These are phyloP conservation scores for Vireo altiloquus DNA, from an alignment of 2,113 vertebrate genomes.

Conservation along the genomic window DNA sequence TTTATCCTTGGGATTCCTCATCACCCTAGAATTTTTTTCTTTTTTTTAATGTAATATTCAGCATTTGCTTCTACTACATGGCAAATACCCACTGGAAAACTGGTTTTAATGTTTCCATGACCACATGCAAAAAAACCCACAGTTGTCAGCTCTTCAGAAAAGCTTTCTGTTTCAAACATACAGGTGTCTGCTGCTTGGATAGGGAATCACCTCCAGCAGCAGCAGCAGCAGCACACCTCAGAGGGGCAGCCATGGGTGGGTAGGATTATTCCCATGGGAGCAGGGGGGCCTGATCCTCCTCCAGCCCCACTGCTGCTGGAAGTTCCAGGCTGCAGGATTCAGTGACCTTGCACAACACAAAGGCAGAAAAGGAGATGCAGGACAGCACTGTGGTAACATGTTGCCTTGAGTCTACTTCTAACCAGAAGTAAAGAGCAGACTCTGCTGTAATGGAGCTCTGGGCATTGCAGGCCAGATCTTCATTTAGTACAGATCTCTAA, in stretches of 20 bases:
- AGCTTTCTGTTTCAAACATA: background rate
- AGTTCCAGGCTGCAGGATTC: background rate
- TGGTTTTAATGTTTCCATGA: background rate
- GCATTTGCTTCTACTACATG: conserved; percentile 26
- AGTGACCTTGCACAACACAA: background rate
- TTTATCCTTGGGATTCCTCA: conserved; percentile 20
- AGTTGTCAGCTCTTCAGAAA: background rate
- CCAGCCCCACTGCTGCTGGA: background rate
- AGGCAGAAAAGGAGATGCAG: conserved; percentile 31
- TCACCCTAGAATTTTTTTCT: background rate
- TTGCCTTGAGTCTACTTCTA: conserved; percentile 57
- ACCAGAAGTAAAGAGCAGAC: conserved; percentile 10
- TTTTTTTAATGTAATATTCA: background rate
- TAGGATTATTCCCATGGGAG: background rate
- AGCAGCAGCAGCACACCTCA: conserved; percentile 4
- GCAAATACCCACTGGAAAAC: background rate
- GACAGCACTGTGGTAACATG: conserved; percentile 16
- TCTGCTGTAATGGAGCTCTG: conserved; percentile 32
- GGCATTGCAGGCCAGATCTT: background rate
- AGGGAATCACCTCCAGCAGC: background rate
- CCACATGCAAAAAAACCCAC: background rate
- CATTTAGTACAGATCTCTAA: conserved; percentile 21
- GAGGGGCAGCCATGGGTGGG: background rate
- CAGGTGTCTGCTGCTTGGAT: background rate
- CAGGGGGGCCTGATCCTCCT: background rate